A percentile compares a stretch with the other conserved stretches of the same genome.
These are phyloP conservation scores for Oreotrochilus melanogaster DNA, from an alignment of 2,113 vertebrate species.

Conservation along the genomic window DNA sequence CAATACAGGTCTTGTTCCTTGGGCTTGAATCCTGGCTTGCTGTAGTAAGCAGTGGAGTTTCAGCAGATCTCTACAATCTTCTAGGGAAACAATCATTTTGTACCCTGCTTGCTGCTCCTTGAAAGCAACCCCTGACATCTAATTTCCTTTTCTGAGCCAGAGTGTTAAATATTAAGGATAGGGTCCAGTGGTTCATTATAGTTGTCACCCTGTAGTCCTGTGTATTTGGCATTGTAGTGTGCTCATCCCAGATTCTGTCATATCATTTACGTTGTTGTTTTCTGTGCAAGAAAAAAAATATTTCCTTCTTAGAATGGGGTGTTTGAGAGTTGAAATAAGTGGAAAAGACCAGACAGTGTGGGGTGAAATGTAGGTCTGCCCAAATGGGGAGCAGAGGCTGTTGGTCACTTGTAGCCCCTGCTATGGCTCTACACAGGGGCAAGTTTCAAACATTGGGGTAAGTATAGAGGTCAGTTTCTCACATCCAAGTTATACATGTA, in stretches of 20 bases:
- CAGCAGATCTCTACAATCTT: background rate
- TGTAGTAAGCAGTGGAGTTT: background rate
- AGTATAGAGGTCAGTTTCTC: background rate
- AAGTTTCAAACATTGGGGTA: background rate
- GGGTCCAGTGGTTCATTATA: background rate
- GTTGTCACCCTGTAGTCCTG: background rate
- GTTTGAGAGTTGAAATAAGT: background rate
- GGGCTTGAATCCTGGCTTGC: background rate
- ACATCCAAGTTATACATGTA: background rate
- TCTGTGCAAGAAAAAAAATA: background rate
- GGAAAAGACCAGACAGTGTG: background rate
- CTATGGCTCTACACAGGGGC: background rate
- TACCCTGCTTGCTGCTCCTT: background rate
- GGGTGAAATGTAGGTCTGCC: background rate
- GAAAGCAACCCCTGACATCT: background rate
- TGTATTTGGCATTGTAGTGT: rapidly evolving
- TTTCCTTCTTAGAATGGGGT: background rate
- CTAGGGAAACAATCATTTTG: background rate
- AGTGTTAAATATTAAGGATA: background rate
- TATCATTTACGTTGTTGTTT: background rate
- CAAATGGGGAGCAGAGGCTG: background rate
- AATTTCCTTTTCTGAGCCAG: background rate
- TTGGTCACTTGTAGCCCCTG: background rate
- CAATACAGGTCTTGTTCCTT: background rate
- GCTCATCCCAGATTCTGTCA: background rate